Evolutionary conservation across 2,113 vertebrate genomes (phyloP).

Genomic region (Poicephalus meyeri): DNA sequence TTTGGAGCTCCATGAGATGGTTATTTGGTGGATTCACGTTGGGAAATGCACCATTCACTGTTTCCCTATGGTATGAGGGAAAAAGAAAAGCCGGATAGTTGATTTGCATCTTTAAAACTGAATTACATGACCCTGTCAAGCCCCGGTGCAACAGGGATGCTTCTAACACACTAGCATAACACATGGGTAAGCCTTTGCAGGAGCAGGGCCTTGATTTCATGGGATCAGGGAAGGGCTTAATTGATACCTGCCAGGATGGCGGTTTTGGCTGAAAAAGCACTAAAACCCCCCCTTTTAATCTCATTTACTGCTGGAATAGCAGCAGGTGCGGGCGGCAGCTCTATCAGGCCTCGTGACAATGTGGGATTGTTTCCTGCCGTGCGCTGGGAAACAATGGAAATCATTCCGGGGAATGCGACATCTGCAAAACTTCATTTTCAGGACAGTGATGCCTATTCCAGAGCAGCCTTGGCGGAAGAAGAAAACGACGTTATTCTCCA

Average conservation of each 20-base stretch:
- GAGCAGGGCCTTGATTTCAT: background rate
- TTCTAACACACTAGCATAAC: background rate
- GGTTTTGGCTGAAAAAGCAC: background rate
- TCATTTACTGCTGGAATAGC: background rate
- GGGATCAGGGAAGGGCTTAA: background rate
- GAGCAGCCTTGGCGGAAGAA: background rate
- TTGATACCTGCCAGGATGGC: background rate
- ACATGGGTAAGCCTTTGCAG: background rate
- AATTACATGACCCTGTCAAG: background rate
- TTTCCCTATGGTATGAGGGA: background rate
- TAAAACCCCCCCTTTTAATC: background rate
- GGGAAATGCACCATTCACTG: background rate
- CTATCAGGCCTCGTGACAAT: background rate
- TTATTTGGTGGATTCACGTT: rapidly evolving
- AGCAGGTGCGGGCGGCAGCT: background rate
- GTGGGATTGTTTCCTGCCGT: background rate
- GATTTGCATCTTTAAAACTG: background rate
- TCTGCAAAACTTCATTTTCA: background rate
- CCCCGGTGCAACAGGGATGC: background rate
- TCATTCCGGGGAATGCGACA: background rate
- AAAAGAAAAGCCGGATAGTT: background rate
- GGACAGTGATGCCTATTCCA: background rate
- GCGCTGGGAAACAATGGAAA: background rate
- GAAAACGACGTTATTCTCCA: background rate
- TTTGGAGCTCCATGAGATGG: background rate